Evolutionary conservation across 2,113 vertebrate genomes (phyloP).

Genomic region (Cephalopterus ornatus): DNA sequence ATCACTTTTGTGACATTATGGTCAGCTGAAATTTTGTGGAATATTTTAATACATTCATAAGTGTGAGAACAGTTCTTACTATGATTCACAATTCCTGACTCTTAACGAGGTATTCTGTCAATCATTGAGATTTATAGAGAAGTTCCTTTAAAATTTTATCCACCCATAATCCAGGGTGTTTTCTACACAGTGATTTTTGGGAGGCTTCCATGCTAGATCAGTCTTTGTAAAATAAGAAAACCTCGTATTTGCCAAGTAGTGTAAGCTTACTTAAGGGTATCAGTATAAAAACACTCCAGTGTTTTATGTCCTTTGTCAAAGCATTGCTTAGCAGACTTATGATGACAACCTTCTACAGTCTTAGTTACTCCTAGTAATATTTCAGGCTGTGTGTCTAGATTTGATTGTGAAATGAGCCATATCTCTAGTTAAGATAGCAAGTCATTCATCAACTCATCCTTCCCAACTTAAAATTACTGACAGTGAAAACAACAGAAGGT

Average conservation of each 20-base stretch:
- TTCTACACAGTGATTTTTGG: conserved; percentile 6
- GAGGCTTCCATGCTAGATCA: conserved; percentile 29
- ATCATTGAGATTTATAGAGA: background rate
- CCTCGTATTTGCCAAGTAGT: conserved; percentile 53
- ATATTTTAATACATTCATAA: background rate
- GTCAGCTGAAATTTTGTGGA: background rate
- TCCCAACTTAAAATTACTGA: background rate
- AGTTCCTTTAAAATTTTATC: background rate
- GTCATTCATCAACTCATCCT: background rate
- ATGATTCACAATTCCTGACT: background rate
- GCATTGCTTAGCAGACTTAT: background rate
- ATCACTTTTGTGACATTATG: background rate
- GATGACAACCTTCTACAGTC: background rate
- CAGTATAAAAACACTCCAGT: conserved; percentile 67
- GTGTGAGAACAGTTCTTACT: background rate
- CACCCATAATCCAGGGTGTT: background rate
- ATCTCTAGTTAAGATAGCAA: background rate
- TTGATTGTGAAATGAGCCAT: background rate
- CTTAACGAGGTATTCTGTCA: background rate
- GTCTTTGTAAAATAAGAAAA: conserved; percentile 36
- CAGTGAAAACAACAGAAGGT: background rate
- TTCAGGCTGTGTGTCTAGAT: background rate
- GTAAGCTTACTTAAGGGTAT: conserved; percentile 61
- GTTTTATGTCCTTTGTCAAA: conserved; percentile 4
- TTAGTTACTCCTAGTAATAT: background rate